These are phyloP conservation scores for Danaus plexippus DNA, from an alignment of 1,140 invertebrate species.

Conservation along the genomic window DNA sequence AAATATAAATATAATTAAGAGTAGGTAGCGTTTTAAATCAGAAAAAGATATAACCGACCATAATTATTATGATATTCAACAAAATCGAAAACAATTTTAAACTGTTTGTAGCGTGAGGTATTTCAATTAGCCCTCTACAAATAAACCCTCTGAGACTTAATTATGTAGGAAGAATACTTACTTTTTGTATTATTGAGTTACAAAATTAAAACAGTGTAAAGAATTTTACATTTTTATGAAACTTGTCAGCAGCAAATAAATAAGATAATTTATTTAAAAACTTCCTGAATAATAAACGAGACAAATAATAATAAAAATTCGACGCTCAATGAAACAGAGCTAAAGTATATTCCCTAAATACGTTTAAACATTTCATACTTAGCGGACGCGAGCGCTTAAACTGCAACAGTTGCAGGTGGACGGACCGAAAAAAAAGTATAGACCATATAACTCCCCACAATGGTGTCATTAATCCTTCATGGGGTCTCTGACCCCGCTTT, in stretches of 20 bases:
- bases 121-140: neutral
- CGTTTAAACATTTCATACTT: neutral
- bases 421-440: slow-evolving; percentile 37
- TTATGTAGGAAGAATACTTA: slow-evolving; percentile 16
- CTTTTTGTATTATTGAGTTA: slow-evolving; percentile 11
- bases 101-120: too few relatives aligned
- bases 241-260: too few relatives aligned
- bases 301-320: slow-evolving; percentile 20
- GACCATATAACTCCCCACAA: slow-evolving; percentile 51
- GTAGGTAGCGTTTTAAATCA: too few relatives aligned
- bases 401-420: slow-evolving; percentile 28
- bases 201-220: slow-evolving; percentile 11
- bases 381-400: too few relatives aligned
- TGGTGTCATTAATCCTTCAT: slow-evolving; percentile 66
- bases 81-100: too few relatives aligned
- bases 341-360: slow-evolving; percentile 9
- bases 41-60: too few relatives aligned
- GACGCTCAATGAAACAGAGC: slow-evolving; percentile 7
- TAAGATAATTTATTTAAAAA: slow-evolving; percentile 14
- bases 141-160: slow-evolving; percentile 16
- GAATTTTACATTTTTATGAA: too few relatives aligned
- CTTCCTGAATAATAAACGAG: slow-evolving; percentile 22
- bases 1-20: too few relatives aligned
- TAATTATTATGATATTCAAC: too few relatives aligned
- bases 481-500: slow-evolving; percentile 49